phyloP scores from a whole-genome alignment of 2,113 vertebrate genomes.

The Colossoma macropomum region DNA sequence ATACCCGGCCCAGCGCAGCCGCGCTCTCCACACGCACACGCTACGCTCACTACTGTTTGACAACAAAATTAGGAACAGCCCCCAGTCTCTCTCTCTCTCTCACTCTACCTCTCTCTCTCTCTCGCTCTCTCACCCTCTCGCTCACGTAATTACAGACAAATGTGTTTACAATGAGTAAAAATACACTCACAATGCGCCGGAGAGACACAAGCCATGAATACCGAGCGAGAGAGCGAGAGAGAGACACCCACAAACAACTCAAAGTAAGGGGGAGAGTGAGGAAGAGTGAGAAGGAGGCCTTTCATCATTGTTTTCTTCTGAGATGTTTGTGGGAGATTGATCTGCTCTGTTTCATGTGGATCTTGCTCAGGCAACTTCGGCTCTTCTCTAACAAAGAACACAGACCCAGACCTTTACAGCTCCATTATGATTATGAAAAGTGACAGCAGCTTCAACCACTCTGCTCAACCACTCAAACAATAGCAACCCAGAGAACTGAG shows the following conservation, averaged over 20 bases:
- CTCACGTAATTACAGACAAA: conserved; percentile 45
- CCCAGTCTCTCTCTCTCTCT: conserved; percentile 54
- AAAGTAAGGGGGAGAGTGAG: neutral
- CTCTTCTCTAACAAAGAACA: too few relatives aligned
- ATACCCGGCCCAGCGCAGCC: conserved; percentile 83
- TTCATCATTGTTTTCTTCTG: neutral
- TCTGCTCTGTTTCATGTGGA: neutral
- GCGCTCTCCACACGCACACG: conserved; percentile 43
- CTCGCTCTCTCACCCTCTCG: conserved; percentile 15
- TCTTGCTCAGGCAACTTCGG: neutral
- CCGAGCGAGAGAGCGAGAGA: neutral
- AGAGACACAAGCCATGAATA: conserved; percentile 5
- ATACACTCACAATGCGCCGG: neutral
- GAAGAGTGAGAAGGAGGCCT: neutral
- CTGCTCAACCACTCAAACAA: too few relatives aligned
- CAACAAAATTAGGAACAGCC: conserved; percentile 79
- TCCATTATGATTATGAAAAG: too few relatives aligned
- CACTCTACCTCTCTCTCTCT: conserved; percentile 67
- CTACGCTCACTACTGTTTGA: conserved; percentile 82
- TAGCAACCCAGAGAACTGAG: too few relatives aligned
- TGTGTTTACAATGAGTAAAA: conserved; percentile 31
- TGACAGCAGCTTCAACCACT: too few relatives aligned
- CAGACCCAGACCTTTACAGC: neutral
- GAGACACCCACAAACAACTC: conserved; percentile 14
- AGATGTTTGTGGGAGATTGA: neutral